Conservation (phyloP, 2,113 vertebrate genomes). For the Trinectes maculatus region DNA sequence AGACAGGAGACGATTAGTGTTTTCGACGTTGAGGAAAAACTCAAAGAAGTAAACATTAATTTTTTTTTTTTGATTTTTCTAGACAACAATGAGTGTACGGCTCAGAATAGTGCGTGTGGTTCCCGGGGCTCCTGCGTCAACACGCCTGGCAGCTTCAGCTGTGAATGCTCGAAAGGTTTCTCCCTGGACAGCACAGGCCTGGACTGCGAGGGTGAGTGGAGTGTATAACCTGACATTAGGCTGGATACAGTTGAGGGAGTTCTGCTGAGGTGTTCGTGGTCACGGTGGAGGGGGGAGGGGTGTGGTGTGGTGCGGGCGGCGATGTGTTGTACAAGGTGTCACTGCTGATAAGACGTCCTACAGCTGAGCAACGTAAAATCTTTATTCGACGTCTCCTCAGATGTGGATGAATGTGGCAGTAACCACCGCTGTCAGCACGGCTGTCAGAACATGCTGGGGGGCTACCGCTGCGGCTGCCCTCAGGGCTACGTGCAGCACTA, state of each 20-base stretch:
- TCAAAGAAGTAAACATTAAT: background rate
- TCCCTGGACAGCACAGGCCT: conserved; percentile 84
- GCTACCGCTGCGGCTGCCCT: conserved; percentile 91
- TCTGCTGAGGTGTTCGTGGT: background rate
- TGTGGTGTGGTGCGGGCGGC: background rate
- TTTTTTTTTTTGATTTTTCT: conserved; percentile 2
- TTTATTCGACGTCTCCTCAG: conserved; percentile 68
- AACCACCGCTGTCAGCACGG: conserved; percentile 93
- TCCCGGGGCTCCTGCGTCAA: conserved; percentile 87
- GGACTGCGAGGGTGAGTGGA: conserved; percentile 88
- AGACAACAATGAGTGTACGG: conserved; percentile 92
- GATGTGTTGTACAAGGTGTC: background rate
- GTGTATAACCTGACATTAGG: background rate
- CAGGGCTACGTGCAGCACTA: conserved; percentile 95
- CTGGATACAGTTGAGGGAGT: background rate
- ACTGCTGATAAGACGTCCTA: background rate
- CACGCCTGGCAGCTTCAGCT: conserved; percentile 90
- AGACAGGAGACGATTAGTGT: background rate
- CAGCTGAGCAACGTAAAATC: background rate
- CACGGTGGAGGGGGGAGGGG: background rate
- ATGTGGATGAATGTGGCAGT: conserved; percentile 90
- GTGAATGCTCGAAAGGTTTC: conserved; percentile 93
- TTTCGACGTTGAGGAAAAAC: background rate
- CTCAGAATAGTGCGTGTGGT: conserved; percentile 85
- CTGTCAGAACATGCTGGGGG: conserved; percentile 94